Conservation (phyloP, 2,888 invertebrate genomes). For the Ceramica pisi region DNA sequence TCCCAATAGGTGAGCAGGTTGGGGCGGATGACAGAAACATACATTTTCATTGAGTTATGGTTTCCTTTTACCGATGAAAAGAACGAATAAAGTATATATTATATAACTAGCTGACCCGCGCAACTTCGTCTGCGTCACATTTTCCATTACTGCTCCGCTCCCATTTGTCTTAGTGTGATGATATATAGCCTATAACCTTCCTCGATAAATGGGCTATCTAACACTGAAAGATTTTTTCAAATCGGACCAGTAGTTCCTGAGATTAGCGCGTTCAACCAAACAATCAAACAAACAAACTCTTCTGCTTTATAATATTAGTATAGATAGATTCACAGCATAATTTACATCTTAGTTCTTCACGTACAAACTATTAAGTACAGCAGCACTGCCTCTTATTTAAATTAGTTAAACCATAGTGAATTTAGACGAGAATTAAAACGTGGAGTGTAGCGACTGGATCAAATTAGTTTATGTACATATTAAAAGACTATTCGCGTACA, state of each 20-base stretch:
- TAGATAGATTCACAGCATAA: constrained; percentile 1
- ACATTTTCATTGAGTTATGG: constrained; percentile 26
- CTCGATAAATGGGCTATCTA: too few species aligned
- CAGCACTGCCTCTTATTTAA: constrained; percentile 26
- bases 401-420: constrained; percentile 32
- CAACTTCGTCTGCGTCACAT: too few species aligned
- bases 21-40: constrained; percentile 15
- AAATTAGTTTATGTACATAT: constrained; percentile 37
- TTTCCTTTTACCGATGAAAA: constrained; percentile 10
- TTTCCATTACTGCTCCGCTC: too few species aligned
- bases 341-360: constrained; percentile 6
- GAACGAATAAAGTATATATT: constrained; percentile 2
- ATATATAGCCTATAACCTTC: too few species aligned
- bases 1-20: not conserved
- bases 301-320: too few species aligned
- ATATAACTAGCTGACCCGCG: too few species aligned
- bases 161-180: too few species aligned
- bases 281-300: too few species aligned
- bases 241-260: too few species aligned
- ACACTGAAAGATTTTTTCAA: too few species aligned
- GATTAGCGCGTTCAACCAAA: too few species aligned
- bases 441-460: constrained; percentile 24
- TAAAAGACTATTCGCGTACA: constrained; percentile 11
- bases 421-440: constrained; percentile 47
- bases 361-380: constrained; percentile 9